Percentiles rank a stretch among this genome's conserved stretches.
phyloP scores from a whole-genome alignment of 1,140 invertebrate genomes.

The Sycophaga agraensis region DNA sequence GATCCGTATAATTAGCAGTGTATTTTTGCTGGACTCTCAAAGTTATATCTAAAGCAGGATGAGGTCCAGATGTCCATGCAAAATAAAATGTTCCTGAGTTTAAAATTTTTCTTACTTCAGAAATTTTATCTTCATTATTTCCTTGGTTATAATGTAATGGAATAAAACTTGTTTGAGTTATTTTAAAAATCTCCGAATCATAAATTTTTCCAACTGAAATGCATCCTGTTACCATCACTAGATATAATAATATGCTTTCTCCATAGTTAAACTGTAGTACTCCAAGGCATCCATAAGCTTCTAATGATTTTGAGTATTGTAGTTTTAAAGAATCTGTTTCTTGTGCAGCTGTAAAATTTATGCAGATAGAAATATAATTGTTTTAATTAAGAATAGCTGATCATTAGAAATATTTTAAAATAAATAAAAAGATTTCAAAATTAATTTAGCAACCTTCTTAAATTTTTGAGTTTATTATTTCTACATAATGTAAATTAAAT shows the following conservation, averaged over 20 bases:
- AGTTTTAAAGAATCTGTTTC: constrained; percentile 87
- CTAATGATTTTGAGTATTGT: constrained; percentile 83
- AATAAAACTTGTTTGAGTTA: constrained; percentile 88
- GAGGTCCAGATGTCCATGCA: constrained; percentile 68
- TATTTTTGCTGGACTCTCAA: constrained; percentile 86
- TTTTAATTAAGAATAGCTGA: too few species aligned
- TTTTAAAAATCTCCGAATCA: constrained; percentile 90
- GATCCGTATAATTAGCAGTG: constrained; percentile 80
- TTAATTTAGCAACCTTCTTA: too few species aligned
- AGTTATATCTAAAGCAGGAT: constrained; percentile 79
- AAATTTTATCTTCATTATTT: constrained; percentile 78
- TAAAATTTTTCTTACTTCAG: constrained; percentile 80
- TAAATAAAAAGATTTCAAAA: too few species aligned
- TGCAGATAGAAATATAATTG: neutral
- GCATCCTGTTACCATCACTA: constrained; percentile 92
- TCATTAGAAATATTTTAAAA: too few species aligned
- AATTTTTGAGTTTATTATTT: too few species aligned
- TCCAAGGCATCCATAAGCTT: constrained; percentile 92
- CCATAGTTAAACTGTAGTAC: constrained; percentile 85
- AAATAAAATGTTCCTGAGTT: constrained; percentile 98
- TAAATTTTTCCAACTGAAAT: constrained; percentile 92
- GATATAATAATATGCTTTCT: constrained; percentile 78
- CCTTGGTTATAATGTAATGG: constrained; percentile 79
- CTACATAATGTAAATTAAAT: too few species aligned
- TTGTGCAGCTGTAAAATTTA: constrained; percentile 62